A percentile compares a stretch with the other conserved stretches of the same genome.
Evolutionary conservation across 1,140 invertebrate genomes (phyloP).

Genomic region (Aplysia californica): DNA sequence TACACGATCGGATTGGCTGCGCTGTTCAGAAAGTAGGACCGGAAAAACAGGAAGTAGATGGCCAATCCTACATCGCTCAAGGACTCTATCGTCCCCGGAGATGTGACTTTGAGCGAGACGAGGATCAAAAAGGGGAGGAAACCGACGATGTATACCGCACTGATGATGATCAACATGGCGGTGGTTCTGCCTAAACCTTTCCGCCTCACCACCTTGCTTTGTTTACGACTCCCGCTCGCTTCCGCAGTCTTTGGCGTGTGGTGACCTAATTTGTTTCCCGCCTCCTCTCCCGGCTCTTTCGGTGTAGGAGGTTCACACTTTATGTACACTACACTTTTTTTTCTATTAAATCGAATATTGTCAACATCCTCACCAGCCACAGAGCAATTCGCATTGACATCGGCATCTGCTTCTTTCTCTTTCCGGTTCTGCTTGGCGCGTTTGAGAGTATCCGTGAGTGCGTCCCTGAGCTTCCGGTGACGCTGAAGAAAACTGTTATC

Average conservation of each 20-base stretch:
- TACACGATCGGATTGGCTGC: slow-evolving; percentile 50
- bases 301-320: too few relatives aligned
- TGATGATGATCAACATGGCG: slow-evolving; percentile 44
- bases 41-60: slow-evolving; percentile 32
- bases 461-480: slow-evolving; percentile 12
- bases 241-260: background rate
- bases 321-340: too few relatives aligned
- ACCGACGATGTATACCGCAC: slow-evolving; percentile 40
- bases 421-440: slow-evolving; percentile 1
- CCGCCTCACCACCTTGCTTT: too few relatives aligned
- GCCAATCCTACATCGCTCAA: slow-evolving; percentile 19
- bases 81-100: slow-evolving; percentile 23
- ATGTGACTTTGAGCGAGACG: slow-evolving; percentile 28
- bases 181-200: slow-evolving; percentile 15
- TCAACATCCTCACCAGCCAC: too few relatives aligned
- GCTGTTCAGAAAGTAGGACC: slow-evolving; percentile 50
- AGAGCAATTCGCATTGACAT: too few relatives aligned
- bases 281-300: too few relatives aligned
- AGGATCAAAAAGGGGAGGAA: slow-evolving; percentile 44
- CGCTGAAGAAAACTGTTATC: slow-evolving; percentile 18
- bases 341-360: too few relatives aligned
- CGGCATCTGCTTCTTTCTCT: background rate
- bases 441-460: slow-evolving; percentile 14
- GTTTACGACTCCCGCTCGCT: background rate
- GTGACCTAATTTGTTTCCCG: background rate